A percentile compares a stretch with the other conserved stretches of the same genome.
phyloP scores from a whole-genome alignment of 1,140 invertebrate species.

The Diachasma alloeum region DNA sequence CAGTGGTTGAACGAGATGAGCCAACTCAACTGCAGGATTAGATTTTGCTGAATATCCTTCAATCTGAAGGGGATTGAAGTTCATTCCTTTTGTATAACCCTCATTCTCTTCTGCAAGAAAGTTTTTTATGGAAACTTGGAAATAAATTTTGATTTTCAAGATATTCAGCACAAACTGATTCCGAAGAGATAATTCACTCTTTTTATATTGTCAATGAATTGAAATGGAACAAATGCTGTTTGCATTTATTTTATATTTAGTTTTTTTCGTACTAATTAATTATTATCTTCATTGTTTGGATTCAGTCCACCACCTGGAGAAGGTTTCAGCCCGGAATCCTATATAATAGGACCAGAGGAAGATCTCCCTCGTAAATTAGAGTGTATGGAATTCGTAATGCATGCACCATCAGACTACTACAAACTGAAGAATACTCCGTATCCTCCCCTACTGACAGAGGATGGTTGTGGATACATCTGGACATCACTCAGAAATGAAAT shows the following conservation, averaged over 20 bases:
- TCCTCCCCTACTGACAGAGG: slow-evolving; percentile 69
- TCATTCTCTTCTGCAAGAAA: no score
- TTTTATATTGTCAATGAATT: no score
- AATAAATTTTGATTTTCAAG: no score
- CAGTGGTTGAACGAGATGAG: background rate
- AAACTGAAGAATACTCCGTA: slow-evolving; percentile 81
- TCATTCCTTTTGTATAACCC: no score
- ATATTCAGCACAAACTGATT: no score
- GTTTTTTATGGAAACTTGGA: no score
- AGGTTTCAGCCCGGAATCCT: slow-evolving; percentile 89
- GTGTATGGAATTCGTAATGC: slow-evolving; percentile 91
- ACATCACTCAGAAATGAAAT: slow-evolving; percentile 63
- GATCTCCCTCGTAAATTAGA: slow-evolving; percentile 87
- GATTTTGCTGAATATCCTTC: no score
- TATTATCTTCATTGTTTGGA: slow-evolving; percentile 16
- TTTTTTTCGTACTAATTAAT: no score
- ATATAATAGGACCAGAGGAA: slow-evolving; percentile 91
- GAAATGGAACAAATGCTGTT: no score
- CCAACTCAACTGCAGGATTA: background rate
- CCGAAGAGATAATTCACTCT: no score
- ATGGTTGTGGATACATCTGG: slow-evolving; percentile 74
- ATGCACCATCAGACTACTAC: slow-evolving; percentile 91
- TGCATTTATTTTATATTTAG: no score
- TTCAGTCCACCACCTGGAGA: slow-evolving; percentile 77
- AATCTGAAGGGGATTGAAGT: no score